Percentiles rank a stretch among this genome's conserved stretches.
Conservation (phyloP, 2,888 invertebrate genomes). For the Lapara coniferarum region DNA sequence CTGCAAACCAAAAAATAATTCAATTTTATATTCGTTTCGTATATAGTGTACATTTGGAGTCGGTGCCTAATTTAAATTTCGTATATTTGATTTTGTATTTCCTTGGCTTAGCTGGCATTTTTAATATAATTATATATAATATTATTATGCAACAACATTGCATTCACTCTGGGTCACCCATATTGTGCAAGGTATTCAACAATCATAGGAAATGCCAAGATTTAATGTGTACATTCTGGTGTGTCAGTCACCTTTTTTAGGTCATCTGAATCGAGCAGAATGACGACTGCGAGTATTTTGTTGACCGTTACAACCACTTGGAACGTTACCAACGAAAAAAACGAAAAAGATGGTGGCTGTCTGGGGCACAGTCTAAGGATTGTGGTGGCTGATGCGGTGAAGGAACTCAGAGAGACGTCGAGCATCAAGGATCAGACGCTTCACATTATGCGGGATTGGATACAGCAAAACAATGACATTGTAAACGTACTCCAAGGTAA, state of each 20-base stretch:
- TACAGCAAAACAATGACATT: constrained; percentile 87
- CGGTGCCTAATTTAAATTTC: too few relatives aligned
- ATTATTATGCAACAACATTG: too few relatives aligned
- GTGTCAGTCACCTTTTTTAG: constrained; percentile 30
- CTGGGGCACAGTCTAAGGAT: constrained; percentile 49
- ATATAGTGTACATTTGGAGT: too few relatives aligned
- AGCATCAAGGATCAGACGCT: constrained; percentile 85
- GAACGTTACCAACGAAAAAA: constrained; percentile 61
- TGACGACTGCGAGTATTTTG: constrained; percentile 73
- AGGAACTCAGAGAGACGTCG: constrained; percentile 88
- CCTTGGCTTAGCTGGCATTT: too few relatives aligned
- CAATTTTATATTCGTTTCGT: too few relatives aligned
- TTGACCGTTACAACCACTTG: constrained; percentile 70
- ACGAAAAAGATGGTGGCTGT: constrained; percentile 59
- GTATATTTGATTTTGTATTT: too few relatives aligned
- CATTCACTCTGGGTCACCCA: background rate
- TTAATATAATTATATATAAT: too few relatives aligned
- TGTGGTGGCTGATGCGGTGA: constrained; percentile 79
- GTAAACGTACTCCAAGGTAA: constrained; percentile 86
- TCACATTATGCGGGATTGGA: constrained; percentile 87
- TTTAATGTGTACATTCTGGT: constrained; percentile 21
- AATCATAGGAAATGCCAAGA: background rate
- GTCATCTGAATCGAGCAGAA: constrained; percentile 41
- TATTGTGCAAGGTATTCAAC: constrained; percentile 3
- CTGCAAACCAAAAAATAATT: too few relatives aligned